phyloP scores from a whole-genome alignment of 2,113 vertebrate species.

The Cichladusa arquata region DNA sequence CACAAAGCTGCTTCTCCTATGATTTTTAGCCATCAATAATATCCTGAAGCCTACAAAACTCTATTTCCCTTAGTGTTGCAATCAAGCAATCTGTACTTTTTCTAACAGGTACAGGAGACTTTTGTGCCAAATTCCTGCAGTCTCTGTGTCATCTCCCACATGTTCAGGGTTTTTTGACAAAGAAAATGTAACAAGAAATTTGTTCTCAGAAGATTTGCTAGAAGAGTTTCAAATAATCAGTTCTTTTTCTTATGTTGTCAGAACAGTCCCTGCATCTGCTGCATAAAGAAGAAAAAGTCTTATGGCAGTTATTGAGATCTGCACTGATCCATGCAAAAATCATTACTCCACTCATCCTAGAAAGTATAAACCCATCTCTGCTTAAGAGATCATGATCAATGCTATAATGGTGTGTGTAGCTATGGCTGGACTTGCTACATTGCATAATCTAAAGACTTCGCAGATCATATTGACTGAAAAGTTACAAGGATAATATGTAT shows the following conservation, averaged over 20 bases:
- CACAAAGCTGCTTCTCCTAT: neutral
- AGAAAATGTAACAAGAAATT: neutral
- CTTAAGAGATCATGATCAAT: neutral
- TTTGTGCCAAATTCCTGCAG: neutral
- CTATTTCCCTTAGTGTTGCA: neutral
- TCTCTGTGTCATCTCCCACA: neutral
- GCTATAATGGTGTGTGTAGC: neutral
- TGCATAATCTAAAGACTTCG: neutral
- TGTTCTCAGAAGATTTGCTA: neutral
- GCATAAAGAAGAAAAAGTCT: neutral
- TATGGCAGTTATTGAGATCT: neutral
- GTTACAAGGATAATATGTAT: neutral
- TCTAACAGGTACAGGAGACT: neutral
- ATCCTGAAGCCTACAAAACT: neutral
- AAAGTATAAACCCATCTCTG: neutral
- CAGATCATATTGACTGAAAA: neutral
- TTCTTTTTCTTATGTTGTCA: neutral
- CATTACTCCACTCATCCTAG: neutral
- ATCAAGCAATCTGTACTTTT: neutral
- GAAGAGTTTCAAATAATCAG: neutral
- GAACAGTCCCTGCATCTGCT: neutral
- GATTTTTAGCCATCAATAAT: neutral
- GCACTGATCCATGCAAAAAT: slow-evolving; percentile 5
- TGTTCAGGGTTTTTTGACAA: neutral
- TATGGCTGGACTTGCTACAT: neutral